Base-by-base conservation (phyloP, 2,888 invertebrate genomes). In the Eudemis profundana region DNA sequence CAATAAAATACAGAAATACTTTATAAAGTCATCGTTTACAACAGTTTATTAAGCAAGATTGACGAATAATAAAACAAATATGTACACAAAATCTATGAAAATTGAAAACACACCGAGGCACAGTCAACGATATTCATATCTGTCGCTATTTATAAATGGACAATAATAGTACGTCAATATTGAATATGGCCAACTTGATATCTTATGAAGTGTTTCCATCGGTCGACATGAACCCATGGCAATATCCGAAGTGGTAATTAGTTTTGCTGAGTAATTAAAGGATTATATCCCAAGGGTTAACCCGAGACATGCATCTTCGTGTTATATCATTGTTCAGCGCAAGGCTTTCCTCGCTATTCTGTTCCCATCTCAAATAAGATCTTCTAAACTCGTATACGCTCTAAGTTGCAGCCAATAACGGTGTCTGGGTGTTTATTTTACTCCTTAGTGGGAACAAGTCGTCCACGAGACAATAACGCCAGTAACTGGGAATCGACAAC, bases 101-200 rank as follows among this genome's bases (percentile, higher is more conserved):
- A n/a, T n/a, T n/a, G n/a, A n/a, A n/a, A n/a, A n/a, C n/a, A n/a
- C n/a, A n/a, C n/a, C n/a, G n/a, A n/a, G n/a, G n/a, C n/a, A n/a
- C n/a, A n/a, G n/a, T n/a, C n/a, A n/a, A n/a, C n/a, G n/a, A n/a
- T n/a, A n/a, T n/a, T n/a, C n/a, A n/a, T n/a, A n/a, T n/a, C n/a
- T n/a, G n/a, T n/a, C n/a, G n/a, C n/a, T n/a, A n/a, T n/a, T n/a
- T n/a, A n/a, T n/a, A n/a, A n/a, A n/a, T n/a, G n/a, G n/a, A n/a
- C n/a, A n/a, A n/a, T n/a, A n/a, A n/a, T n/a, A n/a, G n/a, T n/a
- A n/a, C n/a, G n/a, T n/a, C n/a, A n/a, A n/a, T n/a, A n/a, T n/a
- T n/a, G n/a, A n/a, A n/a, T n/a, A n/a, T n/a, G 68, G 61, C 65
- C 69, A 64, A 65, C 54, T 68, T 67, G n/a, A 67, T 71, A 69